Percentiles rank a stretch among this genome's conserved stretches.
phyloP scores from a whole-genome alignment of 2,888 invertebrate genomes.

The Coremacera marginata region DNA sequence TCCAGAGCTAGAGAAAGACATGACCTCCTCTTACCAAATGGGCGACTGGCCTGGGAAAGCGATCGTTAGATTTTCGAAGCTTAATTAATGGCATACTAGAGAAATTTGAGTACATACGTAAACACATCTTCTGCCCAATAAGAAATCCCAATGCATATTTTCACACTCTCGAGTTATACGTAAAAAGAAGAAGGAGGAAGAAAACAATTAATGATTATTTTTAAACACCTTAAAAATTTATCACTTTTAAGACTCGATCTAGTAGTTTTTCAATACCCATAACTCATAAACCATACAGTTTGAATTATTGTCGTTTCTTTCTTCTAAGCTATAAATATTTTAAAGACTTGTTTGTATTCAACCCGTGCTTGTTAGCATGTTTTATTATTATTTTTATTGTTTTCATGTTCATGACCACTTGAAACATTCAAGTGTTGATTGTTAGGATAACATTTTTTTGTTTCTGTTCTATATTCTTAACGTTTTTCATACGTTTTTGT shows the following conservation, averaged over 20 bases:
- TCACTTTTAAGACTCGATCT: neutral
- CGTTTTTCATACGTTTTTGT: neutral
- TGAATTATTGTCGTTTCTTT: neutral
- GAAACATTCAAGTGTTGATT: constrained; percentile 23
- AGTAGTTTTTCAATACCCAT: neutral
- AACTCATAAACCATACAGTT: constrained; percentile 7
- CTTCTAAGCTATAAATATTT: neutral
- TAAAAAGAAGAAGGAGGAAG: neutral
- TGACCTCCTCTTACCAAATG: too few species aligned
- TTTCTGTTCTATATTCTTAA: neutral
- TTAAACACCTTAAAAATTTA: constrained; percentile 3
- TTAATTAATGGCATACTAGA: too few species aligned
- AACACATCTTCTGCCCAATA: too few species aligned
- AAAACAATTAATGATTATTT: constrained; percentile 2
- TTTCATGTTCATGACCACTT: constrained; percentile 31
- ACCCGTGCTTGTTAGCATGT: constrained; percentile 14
- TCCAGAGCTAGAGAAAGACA: too few species aligned
- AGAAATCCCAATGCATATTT: too few species aligned
- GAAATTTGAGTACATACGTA: too few species aligned
- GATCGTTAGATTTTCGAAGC: too few species aligned
- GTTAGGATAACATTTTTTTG: neutral
- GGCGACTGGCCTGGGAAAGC: too few species aligned
- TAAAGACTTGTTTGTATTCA: neutral
- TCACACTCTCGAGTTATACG: neutral
- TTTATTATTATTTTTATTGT: constrained; percentile 32